Percentiles rank a stretch among this genome's conserved stretches.
phyloP scores from a whole-genome alignment of 2,888 invertebrate genomes.

The Rutpela maculata region DNA sequence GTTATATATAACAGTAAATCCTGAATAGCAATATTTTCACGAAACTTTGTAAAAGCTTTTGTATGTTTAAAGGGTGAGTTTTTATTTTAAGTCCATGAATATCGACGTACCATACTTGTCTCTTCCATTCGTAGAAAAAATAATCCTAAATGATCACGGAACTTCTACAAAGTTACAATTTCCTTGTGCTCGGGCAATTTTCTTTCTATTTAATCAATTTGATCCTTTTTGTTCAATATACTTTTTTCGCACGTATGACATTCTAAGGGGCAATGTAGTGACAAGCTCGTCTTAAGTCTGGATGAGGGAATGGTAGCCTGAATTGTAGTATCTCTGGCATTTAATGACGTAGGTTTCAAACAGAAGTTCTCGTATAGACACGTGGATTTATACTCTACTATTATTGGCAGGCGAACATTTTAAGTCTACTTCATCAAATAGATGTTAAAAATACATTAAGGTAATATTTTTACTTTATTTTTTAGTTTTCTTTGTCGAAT shows the following conservation, averaged over 20 bases:
- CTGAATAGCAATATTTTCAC: neutral
- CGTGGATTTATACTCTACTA: neutral
- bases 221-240: slow-evolving; percentile 1
- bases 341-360: neutral
- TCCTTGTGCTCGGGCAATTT: neutral
- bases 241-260: slow-evolving; percentile 8
- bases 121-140: neutral
- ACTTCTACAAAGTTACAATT: slow-evolving; percentile 4
- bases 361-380: neutral
- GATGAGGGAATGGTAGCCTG: slow-evolving; percentile 3
- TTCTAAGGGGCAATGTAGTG: neutral
- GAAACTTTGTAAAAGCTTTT: neutral
- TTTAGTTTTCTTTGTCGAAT: too few species aligned
- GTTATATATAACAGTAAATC: neutral
- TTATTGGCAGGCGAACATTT: neutral
- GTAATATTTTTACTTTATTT: too few species aligned
- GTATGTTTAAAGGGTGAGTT: neutral
- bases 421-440: neutral
- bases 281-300: neutral
- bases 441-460: neutral
- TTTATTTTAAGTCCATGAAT: neutral
- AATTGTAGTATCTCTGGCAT: neutral
- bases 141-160: neutral
- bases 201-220: slow-evolving; percentile 5
- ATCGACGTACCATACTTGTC: neutral